phyloP scores from a whole-genome alignment of 2,113 vertebrate genomes.

The Spilogale gracilis region DNA sequence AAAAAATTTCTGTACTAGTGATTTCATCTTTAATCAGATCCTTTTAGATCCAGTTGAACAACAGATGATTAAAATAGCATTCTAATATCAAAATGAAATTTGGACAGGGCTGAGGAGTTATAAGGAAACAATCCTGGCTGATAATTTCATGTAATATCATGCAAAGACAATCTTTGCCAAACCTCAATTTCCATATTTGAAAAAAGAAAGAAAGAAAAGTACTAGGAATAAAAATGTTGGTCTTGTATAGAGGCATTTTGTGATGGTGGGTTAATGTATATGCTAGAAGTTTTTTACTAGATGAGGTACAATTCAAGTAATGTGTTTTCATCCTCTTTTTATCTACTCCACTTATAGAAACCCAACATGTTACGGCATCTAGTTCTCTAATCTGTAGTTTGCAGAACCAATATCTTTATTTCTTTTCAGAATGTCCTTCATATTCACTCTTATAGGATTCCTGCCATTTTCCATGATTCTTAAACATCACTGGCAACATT shows the following conservation, averaged over 20 bases:
- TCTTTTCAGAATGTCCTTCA: neutral
- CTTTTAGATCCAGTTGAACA: neutral
- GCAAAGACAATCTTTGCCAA: neutral
- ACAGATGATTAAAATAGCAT: neutral
- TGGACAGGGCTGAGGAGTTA: neutral
- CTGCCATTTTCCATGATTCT: neutral
- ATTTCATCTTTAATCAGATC: neutral
- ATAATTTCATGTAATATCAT: neutral
- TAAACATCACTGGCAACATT: neutral
- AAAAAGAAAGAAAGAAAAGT: neutral
- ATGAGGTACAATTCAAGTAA: neutral
- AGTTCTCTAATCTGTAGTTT: neutral
- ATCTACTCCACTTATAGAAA: neutral
- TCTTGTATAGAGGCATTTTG: neutral
- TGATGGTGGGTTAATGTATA: neutral
- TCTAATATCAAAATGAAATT: conserved; percentile 31
- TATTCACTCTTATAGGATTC: neutral
- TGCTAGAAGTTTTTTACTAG: neutral
- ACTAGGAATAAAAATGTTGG: neutral
- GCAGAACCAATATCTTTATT: neutral
- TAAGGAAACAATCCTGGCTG: neutral
- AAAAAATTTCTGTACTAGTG: neutral
- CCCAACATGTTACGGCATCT: neutral
- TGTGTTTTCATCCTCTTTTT: neutral
- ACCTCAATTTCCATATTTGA: neutral